phyloP scores from a whole-genome alignment of 2,113 vertebrate species.

The Zosterops lateralis region DNA sequence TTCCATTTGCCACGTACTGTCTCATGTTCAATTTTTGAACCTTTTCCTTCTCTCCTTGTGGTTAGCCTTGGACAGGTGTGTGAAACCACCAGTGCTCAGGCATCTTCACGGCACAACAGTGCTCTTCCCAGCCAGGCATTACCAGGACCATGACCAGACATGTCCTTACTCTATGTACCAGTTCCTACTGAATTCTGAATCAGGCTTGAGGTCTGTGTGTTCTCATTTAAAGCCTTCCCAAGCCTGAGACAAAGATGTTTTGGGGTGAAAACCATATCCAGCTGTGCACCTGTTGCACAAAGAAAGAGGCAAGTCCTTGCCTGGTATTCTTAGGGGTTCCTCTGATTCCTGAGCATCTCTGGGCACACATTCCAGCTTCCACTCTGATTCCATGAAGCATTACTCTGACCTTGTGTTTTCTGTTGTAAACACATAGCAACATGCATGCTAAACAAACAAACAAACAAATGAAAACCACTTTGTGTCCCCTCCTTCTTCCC shows the following conservation, averaged over 20 bases:
- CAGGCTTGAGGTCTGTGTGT: neutral
- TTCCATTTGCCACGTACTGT: neutral
- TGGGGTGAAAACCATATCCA: neutral
- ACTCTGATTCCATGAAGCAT: neutral
- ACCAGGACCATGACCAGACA: accelerated
- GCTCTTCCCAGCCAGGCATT: neutral
- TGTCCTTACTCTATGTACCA: neutral
- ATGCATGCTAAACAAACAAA: constrained; percentile 9
- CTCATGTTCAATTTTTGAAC: neutral
- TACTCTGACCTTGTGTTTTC: neutral
- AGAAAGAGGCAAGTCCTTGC: neutral
- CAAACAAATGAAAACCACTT: constrained; percentile 18
- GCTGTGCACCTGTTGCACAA: neutral
- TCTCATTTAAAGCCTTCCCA: neutral
- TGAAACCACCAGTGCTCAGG: neutral
- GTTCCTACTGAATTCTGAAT: neutral
- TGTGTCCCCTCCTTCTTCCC: neutral
- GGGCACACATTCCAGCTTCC: neutral
- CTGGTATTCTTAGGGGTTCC: neutral
- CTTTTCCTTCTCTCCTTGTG: neutral
- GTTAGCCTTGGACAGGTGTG: neutral
- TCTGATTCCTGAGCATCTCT: neutral
- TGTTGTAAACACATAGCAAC: constrained; percentile 13
- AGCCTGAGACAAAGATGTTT: neutral
- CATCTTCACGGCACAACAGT: neutral